Evolutionary conservation across 2,888 invertebrate genomes (phyloP), one percentile per base, ranked within the genome.

Genomic region (Orthonychiurus folsomi): DNA sequence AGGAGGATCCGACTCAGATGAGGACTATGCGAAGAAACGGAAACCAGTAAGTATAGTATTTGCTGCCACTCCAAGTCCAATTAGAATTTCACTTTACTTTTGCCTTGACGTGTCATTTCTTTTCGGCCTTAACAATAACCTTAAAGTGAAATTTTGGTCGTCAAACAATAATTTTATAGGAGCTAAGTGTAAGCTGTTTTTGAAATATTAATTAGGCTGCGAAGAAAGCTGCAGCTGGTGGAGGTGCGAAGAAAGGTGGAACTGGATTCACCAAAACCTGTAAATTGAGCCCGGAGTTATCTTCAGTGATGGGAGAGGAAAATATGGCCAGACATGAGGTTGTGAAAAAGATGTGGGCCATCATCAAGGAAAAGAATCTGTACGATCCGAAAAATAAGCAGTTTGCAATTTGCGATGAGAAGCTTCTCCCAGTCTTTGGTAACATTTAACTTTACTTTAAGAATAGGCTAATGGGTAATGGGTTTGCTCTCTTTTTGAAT

Each of bases 341-440:
- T 0, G 92, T 93, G 55, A 92, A 89, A 77, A 86, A 88, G 72
- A 85, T 93, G 52, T 93, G 93, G 93, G 84, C 86, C 25, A 85
- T 93, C 73, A 90, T 93, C 74, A 93, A 92, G 76, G 89, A 92
- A 76, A 85, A 87, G 69, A 86, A 93, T 75, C 82, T 93, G 20
- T 89, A 88, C 74, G 95, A 95, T 76, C 94, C 93, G 12, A 92
- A 89, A 75, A 94, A 95, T 78, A 93, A 90, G 79, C 93, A 93
- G 79, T 95, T 85, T 75, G 93, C 94, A 70, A 88, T 94, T 74
- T 94, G 94, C 78, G 93, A 95, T 76, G 91, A 89, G 60, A 88
- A 93, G 60, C 80, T 95, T 50, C 80, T 86, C 77, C 90, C 89
- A 78, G 88, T 95, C 50, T 89, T 95, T 77, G 93, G 93, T 80